Evolutionary conservation across 92 coral and sea anemone genomes (phyloP).

Genomic region (Phymanthus crucifer): DNA sequence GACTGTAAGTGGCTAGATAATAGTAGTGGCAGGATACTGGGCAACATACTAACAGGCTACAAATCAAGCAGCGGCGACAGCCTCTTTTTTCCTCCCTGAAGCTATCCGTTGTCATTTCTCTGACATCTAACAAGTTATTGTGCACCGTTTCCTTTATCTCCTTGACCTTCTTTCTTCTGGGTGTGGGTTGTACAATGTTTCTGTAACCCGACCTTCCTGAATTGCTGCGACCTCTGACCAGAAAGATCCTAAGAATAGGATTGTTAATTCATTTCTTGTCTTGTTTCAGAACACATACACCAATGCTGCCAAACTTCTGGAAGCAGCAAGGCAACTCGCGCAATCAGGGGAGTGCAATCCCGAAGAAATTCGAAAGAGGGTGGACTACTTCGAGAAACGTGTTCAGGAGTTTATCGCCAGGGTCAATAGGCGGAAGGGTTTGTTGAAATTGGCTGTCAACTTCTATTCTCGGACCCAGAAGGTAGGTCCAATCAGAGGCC

Average conservation of each 20-base stretch:
- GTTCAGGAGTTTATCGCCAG: conserved; percentile 94
- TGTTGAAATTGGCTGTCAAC: conserved; percentile 95
- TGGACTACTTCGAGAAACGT: conserved; percentile 88
- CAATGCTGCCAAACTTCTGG: conserved; percentile 91
- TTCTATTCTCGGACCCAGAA: conserved; percentile 95
- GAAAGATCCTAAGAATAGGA: conserved; percentile 5
- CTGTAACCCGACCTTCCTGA: conserved; percentile 25
- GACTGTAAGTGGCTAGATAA: too few relatives aligned
- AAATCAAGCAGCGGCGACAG: too few relatives aligned
- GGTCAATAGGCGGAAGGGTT: conserved; percentile 86
- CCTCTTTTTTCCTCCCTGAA: not conserved
- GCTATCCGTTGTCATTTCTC: not conserved
- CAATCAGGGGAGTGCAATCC: conserved; percentile 92
- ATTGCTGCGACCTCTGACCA: not conserved
- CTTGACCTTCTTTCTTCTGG: conserved; percentile 9
- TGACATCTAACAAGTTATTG: not conserved
- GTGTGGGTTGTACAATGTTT: not conserved
- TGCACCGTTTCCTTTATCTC: conserved; percentile 1
- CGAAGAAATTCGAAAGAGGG: conserved; percentile 87
- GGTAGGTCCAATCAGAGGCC: conserved; percentile 51
- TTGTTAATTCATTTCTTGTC: conserved; percentile 21
- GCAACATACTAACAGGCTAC: too few relatives aligned
- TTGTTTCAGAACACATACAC: conserved; percentile 96
- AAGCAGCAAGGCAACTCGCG: conserved; percentile 91
- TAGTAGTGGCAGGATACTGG: too few relatives aligned